phyloP scores from a whole-genome alignment of 1,140 invertebrate genomes.

The Paracyclopina nana region DNA sequence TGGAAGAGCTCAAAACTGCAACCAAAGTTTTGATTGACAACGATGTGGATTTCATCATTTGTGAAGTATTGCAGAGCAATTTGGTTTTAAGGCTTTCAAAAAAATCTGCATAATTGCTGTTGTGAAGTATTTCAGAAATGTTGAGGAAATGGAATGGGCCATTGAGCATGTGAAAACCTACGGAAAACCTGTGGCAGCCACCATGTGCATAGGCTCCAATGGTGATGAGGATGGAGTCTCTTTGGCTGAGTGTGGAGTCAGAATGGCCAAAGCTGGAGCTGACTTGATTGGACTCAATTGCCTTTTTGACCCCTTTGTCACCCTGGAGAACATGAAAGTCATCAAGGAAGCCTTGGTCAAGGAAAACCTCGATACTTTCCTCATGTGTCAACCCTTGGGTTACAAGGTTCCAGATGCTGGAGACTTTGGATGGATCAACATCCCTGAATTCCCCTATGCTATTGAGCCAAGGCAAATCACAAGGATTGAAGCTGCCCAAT shows the following conservation, averaged over 20 bases:
- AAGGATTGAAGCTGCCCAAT: constrained; percentile 25
- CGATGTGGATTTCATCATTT: constrained; percentile 28
- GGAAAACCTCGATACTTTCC: constrained; percentile 22
- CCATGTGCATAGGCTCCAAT: constrained; percentile 29
- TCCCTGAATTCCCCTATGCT: constrained; percentile 28
- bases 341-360: constrained; percentile 25
- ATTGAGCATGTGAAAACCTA: constrained; percentile 24
- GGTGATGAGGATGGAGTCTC: constrained; percentile 26
- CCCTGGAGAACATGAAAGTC: constrained; percentile 26
- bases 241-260: constrained; percentile 26
- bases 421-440: constrained; percentile 26
- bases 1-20: constrained; percentile 27
- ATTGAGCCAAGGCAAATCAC: constrained; percentile 27
- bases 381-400: constrained; percentile 27
- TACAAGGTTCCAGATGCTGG: constrained; percentile 24
- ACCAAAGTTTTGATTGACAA: constrained; percentile 27
- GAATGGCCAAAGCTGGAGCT: constrained; percentile 27
- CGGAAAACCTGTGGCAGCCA: constrained; percentile 24
- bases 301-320: constrained; percentile 27
- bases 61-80: constrained; percentile 24
- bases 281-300: constrained; percentile 29
- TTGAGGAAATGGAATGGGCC: constrained; percentile 28
- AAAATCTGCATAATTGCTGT: background rate
- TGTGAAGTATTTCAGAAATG: constrained; percentile 26
- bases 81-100: background rate